Evolutionary conservation across 2,888 invertebrate genomes (phyloP).

Genomic region (Zygothrica quintamaculata): DNA sequence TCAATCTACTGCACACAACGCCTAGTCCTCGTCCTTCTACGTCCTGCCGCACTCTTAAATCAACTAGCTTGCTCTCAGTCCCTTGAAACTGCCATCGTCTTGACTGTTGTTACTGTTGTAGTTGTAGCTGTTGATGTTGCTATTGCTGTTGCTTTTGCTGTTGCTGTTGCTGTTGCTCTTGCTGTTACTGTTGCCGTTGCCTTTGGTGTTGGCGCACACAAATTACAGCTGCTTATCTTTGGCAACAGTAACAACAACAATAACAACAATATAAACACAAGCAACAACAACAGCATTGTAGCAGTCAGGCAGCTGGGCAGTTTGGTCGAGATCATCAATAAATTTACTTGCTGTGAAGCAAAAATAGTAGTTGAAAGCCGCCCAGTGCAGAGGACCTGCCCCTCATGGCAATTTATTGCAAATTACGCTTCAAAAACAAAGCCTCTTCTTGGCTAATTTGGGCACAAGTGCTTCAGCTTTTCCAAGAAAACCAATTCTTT

Average conservation of each 20-base stretch:
- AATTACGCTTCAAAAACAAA: constrained; percentile 77
- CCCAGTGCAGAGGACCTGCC: constrained; percentile 39
- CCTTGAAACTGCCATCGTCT: constrained; percentile 53
- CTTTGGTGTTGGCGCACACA: constrained; percentile 76
- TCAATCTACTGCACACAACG: constrained; percentile 74
- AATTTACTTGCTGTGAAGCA: constrained; percentile 67
- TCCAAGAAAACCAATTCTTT: not conserved
- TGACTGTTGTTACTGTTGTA: constrained; percentile 31
- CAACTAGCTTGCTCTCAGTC: constrained; percentile 42
- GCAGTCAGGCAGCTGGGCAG: constrained; percentile 18
- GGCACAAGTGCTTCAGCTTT: constrained; percentile 19
- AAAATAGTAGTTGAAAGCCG: constrained; percentile 63
- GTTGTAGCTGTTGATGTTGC: constrained; percentile 37
- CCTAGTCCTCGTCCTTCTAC: not conserved
- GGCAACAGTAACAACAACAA: constrained; percentile 62
- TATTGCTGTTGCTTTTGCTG: constrained; percentile 78
- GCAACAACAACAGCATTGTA: constrained; percentile 31
- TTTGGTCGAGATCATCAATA: constrained; percentile 71
- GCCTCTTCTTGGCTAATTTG: constrained; percentile 68
- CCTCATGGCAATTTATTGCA: constrained; percentile 74
- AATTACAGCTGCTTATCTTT: constrained; percentile 79
- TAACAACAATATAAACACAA: constrained; percentile 41
- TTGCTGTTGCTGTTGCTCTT: constrained; percentile 24
- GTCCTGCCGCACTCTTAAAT: constrained; percentile 65
- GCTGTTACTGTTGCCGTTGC: constrained; percentile 38